phyloP scores from a whole-genome alignment of 2,888 invertebrate species.

The Chrysolina haemoptera region DNA sequence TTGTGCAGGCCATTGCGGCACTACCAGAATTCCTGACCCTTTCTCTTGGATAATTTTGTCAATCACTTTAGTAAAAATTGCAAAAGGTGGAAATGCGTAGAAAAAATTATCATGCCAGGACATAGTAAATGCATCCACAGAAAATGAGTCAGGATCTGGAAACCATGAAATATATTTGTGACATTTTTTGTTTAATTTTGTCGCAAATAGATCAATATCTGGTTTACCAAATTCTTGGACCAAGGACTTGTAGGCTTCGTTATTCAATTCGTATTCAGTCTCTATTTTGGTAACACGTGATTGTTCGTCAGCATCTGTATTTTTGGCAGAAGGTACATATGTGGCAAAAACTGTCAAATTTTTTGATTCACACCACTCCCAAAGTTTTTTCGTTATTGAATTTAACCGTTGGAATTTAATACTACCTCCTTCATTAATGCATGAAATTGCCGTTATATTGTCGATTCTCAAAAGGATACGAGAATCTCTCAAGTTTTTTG shows the following conservation, averaged over 20 bases:
- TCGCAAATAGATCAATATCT: constrained; percentile 31
- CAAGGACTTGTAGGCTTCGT: not conserved
- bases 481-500: no score
- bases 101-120: constrained; percentile 17
- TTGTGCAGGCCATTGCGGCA: constrained; percentile 26
- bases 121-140: constrained; percentile 29
- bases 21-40: constrained; percentile 27
- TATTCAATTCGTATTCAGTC: constrained; percentile 29
- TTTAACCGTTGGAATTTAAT: constrained; percentile 6
- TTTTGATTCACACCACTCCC: constrained; percentile 29
- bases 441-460: constrained; percentile 27
- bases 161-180: constrained; percentile 25
- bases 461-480: not conserved
- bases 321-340: constrained; percentile 18
- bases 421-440: constrained; percentile 22
- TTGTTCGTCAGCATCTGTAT: constrained; percentile 18
- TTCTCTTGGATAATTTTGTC: constrained; percentile 25
- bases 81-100: constrained; percentile 33
- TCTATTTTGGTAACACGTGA: constrained; percentile 14
- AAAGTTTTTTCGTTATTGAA: not conserved
- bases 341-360: constrained; percentile 23
- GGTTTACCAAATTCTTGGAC: constrained; percentile 12
- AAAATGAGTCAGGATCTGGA: constrained; percentile 24
- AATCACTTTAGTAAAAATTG: constrained; percentile 15
- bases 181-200: constrained; percentile 21